Base-by-base conservation (phyloP, 1,140 invertebrate species). In the Macrostomum lignano region DNA sequence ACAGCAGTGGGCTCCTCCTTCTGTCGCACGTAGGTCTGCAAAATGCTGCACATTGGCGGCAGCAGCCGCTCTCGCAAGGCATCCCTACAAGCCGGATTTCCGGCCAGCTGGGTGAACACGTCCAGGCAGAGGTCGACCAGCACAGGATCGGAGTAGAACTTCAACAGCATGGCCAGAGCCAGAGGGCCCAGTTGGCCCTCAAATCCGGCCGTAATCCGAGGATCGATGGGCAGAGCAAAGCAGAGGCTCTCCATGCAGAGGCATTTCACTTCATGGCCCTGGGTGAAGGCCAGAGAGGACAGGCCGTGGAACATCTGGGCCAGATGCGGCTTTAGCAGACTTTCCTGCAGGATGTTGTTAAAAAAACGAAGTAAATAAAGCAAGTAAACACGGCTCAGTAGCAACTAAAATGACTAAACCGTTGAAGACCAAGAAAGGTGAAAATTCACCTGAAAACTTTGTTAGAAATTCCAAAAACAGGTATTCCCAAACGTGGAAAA, bases 161-260 rank as follows among this genome's bases (percentile, higher is more conserved):
- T 73, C 0, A 74, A 52, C 45, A 74, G 73, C 1, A 69, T 63
- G 11, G 70, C 69, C 38, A 74, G 69, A 4, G 67, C 65, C 21
- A 74, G 44, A 1, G 72, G 68, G 26, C 66, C 66, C 3, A 74
- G 60, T 53, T 71, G 71, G 11, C 46, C 55, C 44, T 72, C 69
- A 13, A 65, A 52, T 9, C 62, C 61, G 17, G 65, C 66, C 3
- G 72, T 72, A 44, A 73, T 71, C 20, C 60, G 53, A 26, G 64
- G 55, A 52, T 75, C 70, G 31, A 74, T 53, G 62, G 70, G 44
- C 21, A 43, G 48, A 40, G 11, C 21, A 37, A 40, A 35, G 36
- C 34, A 37, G 36, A 74, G 52, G 0, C 70, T 65, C 45, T 74
- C 69, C 49, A 75, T 56, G 7, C 68, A 62, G 1, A 73, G 43